Percentiles rank a stretch among this genome's conserved stretches.
phyloP scores from a whole-genome alignment of 2,113 vertebrate genomes.

The Pseudorasbora parva region DNA sequence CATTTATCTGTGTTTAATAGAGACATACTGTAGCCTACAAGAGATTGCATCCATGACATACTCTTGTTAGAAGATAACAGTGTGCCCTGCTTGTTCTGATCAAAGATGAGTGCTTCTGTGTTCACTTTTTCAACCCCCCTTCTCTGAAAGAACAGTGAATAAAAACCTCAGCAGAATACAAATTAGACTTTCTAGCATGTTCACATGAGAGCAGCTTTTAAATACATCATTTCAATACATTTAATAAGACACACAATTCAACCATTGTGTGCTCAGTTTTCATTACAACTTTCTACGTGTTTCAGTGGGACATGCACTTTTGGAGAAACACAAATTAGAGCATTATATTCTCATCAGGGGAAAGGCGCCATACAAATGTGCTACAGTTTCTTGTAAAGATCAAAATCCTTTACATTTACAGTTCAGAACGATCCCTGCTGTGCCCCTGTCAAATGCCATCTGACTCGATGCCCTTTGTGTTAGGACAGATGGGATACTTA shows the following conservation, averaged over 20 bases:
- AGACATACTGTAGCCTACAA: not conserved
- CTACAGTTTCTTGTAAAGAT: not conserved
- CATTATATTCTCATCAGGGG: not conserved
- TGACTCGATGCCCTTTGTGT: not conserved
- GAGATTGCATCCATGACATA: not conserved
- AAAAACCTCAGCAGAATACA: not conserved
- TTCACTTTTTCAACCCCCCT: not conserved
- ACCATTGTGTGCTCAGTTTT: not conserved
- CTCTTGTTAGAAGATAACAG: not conserved
- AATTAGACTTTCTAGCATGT: not conserved
- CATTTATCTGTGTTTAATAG: not conserved
- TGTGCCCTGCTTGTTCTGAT: not conserved
- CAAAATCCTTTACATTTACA: not conserved
- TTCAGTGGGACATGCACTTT: not conserved
- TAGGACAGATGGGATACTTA: not conserved
- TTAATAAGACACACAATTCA: slow-evolving; percentile 14
- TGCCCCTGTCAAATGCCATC: not conserved
- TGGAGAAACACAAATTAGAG: slow-evolving; percentile 5
- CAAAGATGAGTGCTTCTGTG: not conserved
- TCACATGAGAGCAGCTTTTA: slow-evolving; percentile 4
- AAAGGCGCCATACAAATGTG: not conserved
- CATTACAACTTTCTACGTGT: not conserved
- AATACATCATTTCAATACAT: not conserved
- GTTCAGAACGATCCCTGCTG: not conserved
- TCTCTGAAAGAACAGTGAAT: slow-evolving; percentile 3